Evolutionary conservation across 1,140 invertebrate genomes (phyloP).

Genomic region (Mercenaria mercenaria): DNA sequence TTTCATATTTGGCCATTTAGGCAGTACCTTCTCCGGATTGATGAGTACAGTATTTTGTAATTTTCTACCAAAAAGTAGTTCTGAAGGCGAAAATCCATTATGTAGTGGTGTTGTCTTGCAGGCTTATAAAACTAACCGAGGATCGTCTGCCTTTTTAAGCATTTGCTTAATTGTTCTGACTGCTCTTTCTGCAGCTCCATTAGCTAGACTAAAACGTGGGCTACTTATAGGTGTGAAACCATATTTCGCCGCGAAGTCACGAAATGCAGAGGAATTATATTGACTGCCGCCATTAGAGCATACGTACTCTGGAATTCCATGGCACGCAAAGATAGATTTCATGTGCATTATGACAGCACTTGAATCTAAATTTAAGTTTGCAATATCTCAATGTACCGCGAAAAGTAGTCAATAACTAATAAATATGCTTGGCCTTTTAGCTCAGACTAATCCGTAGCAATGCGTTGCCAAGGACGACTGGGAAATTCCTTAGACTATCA

Average conservation of each 20-base stretch:
- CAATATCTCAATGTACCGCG: conserved; percentile 55
- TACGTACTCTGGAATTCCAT: not conserved
- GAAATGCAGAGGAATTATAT: conserved; percentile 72
- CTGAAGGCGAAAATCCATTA: conserved; percentile 54
- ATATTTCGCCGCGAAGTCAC: conserved; percentile 68
- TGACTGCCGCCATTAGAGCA: conserved; percentile 75
- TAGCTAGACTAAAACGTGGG: conserved; percentile 73
- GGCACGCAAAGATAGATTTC: not conserved
- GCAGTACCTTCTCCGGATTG: not conserved
- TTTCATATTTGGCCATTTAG: not conserved
- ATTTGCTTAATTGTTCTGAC: conserved; percentile 72
- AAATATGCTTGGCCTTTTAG: not conserved
- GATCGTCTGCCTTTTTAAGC: conserved; percentile 63
- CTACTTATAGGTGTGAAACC: conserved; percentile 70
- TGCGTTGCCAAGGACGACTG: not conserved
- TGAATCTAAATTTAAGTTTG: conserved; percentile 2
- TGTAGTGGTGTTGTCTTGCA: conserved; percentile 61
- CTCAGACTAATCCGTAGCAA: not conserved
- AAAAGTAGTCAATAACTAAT: conserved; percentile 60
- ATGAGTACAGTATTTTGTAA: conserved; percentile 44
- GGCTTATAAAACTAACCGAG: conserved; percentile 53
- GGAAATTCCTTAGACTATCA: not conserved
- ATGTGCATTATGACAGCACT: conserved; percentile 84
- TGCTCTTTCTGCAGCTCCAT: too few relatives aligned
- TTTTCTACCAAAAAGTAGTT: conserved; percentile 70